A percentile compares a stretch with the other conserved stretches of the same genome.
Evolutionary conservation across 2,888 invertebrate species (phyloP).

Genomic region (Drosophila pseudotalamancana): DNA sequence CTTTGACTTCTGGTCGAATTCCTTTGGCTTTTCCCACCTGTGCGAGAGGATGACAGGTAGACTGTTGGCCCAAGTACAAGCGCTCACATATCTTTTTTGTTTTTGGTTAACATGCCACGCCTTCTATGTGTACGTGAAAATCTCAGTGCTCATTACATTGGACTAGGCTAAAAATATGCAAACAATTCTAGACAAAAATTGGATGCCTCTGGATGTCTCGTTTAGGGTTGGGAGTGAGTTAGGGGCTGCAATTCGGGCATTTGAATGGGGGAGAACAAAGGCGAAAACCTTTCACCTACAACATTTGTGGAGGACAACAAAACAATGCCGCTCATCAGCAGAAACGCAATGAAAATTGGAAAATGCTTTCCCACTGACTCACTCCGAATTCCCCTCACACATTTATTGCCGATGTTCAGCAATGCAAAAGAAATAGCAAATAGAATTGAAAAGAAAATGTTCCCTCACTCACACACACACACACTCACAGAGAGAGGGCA

Average conservation of each 20-base stretch:
- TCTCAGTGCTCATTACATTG: conserved; percentile 57
- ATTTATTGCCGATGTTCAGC: conserved; percentile 30
- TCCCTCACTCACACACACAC: conserved; percentile 8
- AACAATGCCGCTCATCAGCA: conserved; percentile 77
- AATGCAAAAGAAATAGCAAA: conserved; percentile 39
- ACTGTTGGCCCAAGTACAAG: conserved; percentile 21
- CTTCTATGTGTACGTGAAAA: conserved; percentile 42
- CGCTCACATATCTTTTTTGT: conserved; percentile 4
- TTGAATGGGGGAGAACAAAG: conserved; percentile 28
- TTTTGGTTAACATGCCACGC: conserved; percentile 39
- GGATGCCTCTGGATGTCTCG: conserved; percentile 44
- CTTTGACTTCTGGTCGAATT: not conserved
- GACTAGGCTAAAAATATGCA: conserved; percentile 67
- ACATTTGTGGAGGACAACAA: conserved; percentile 27
- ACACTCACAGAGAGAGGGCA: conserved; percentile 6
- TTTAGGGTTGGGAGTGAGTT: not conserved
- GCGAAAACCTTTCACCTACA: conserved; percentile 62
- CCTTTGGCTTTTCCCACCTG: not conserved
- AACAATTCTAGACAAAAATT: conserved; percentile 61
- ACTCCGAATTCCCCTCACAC: not conserved
- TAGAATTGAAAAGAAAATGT: conserved; percentile 49
- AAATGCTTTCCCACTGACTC: conserved; percentile 31
- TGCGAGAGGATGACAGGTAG: conserved; percentile 8
- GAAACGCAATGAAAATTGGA: conserved; percentile 72
- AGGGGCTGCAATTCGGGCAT: not conserved